Evolutionary conservation across 37 sponge, comb jelly and placozoan species (phyloP).

Genomic region (Cladorhizidae sp.): DNA sequence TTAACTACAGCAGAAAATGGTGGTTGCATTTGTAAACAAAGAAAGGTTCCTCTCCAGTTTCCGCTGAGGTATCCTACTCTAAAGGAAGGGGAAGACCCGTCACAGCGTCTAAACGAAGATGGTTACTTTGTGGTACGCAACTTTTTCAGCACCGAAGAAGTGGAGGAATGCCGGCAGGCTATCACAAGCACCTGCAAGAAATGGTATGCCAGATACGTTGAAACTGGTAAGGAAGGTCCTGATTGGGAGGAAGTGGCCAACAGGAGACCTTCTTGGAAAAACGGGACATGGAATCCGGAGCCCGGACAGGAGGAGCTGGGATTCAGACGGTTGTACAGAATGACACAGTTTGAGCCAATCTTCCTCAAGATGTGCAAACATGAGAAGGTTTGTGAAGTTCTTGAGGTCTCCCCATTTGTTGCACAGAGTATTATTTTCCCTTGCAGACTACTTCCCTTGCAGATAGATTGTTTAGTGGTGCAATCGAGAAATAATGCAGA

Average conservation of each 20-base stretch:
- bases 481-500: background rate
- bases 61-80: conserved; percentile 11
- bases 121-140: conserved; percentile 53
- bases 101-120: conserved; percentile 15
- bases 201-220: conserved; percentile 45
- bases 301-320: conserved; percentile 36
- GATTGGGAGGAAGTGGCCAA: conserved; percentile 74
- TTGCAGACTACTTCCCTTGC: too few species aligned
- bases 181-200: conserved; percentile 16
- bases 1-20: background rate
- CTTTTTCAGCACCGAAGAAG: conserved; percentile 43
- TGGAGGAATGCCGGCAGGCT: conserved; percentile 21
- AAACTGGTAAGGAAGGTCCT: conserved; percentile 23
- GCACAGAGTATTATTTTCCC: too few species aligned
- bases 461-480: too few species aligned
- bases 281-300: conserved; percentile 19
- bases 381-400: conserved; percentile 24
- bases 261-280: conserved; percentile 48
- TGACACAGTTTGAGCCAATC: conserved; percentile 25
- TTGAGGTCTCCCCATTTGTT: too few species aligned
- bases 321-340: conserved; percentile 50
- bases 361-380: conserved; percentile 43
- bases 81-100: conserved; percentile 15
- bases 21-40: conserved; percentile 12
- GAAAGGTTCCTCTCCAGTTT: background rate